phyloP scores from a whole-genome alignment of 2,113 vertebrate genomes.

The Todiramphus chloris region DNA sequence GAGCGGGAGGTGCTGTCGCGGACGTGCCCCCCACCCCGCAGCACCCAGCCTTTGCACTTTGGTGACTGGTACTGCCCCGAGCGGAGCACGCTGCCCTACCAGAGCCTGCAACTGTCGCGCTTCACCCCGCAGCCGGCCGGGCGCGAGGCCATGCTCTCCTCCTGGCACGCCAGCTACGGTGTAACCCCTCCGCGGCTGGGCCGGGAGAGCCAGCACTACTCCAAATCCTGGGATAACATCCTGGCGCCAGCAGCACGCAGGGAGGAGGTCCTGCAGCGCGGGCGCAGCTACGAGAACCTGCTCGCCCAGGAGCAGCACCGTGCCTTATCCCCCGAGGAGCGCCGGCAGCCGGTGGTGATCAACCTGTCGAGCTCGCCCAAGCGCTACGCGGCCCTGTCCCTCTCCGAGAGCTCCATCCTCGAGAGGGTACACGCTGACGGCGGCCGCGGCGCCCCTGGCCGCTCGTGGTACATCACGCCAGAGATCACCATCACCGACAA shows the following conservation, averaged over 20 bases:
- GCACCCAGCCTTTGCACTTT: conserved; percentile 77
- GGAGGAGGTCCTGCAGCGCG: conserved; percentile 83
- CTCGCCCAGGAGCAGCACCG: conserved; percentile 79
- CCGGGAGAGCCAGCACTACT: conserved; percentile 86
- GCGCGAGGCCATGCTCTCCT: conserved; percentile 75
- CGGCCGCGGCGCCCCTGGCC: conserved; percentile 70
- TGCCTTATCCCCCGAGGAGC: conserved; percentile 76
- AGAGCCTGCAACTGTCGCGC: conserved; percentile 74
- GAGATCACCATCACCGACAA: conserved; percentile 99
- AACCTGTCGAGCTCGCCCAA: conserved; percentile 94
- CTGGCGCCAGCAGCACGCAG: conserved; percentile 78
- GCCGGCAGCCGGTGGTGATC: conserved; percentile 88
- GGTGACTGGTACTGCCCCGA: conserved; percentile 86
- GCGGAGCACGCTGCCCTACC: conserved; percentile 75
- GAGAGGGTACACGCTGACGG: conserved; percentile 80
- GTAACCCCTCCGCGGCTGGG: conserved; percentile 77
- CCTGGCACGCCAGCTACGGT: conserved; percentile 78
- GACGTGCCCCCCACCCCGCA: conserved; percentile 73
- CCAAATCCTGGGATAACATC: conserved; percentile 97
- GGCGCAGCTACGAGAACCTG: conserved; percentile 93
- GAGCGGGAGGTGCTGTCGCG: conserved; percentile 78
- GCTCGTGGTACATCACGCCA: conserved; percentile 92
- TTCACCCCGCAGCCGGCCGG: conserved; percentile 71
- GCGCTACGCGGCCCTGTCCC: conserved; percentile 91
- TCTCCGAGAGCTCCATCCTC: conserved; percentile 90